Evolutionary conservation across 2,888 invertebrate genomes (phyloP), one percentile per base, ranked within the genome.

Genomic region (Apamea sordens): DNA sequence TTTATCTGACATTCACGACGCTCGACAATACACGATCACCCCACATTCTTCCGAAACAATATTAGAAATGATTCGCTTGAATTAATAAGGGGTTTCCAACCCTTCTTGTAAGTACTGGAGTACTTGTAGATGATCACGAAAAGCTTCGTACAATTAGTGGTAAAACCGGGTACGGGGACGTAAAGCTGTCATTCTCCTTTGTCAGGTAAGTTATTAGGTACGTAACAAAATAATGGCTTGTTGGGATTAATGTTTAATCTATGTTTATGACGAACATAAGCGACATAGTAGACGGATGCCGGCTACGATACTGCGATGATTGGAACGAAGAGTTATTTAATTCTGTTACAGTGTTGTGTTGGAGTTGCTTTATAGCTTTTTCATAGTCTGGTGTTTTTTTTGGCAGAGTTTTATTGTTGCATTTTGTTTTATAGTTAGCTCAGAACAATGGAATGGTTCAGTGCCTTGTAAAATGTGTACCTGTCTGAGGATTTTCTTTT

Each of bases 131-230:
- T 85, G 83, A 88, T 85, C 76, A 81, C 67, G 73, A 80, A 85
- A 85, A 88, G 80, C 83, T 83, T 81, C 64, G 79, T 76, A 83
- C 89, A 88, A 89, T 88, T 88, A 88, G 89, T 84, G 79, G 36
- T 80, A 86, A 88, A 88, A 82, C 86, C 59, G 86, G 80, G 72
- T 69, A 84, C 65, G 47, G 76, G 71, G 73, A 85, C 76, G 83
- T 78, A 81, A 85, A 83, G 76, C 89, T 89, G 88, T 87, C 89
- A 80, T 82, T 87, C 79, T 79, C 79, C 86, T 85, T 87, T 85
- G 88, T 89, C 89, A 84, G 89, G 88, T 88, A 88, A 88, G 84
- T 89, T 88, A 89, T 88, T 84, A 89, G 88, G 76, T 84, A 84
- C 86, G 76, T 84, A 82, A 87, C 82, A 82, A 89, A 88, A 87